Evolutionary conservation across 2,888 invertebrate genomes (phyloP).

Genomic region (Polydrusus tereticollis): DNA sequence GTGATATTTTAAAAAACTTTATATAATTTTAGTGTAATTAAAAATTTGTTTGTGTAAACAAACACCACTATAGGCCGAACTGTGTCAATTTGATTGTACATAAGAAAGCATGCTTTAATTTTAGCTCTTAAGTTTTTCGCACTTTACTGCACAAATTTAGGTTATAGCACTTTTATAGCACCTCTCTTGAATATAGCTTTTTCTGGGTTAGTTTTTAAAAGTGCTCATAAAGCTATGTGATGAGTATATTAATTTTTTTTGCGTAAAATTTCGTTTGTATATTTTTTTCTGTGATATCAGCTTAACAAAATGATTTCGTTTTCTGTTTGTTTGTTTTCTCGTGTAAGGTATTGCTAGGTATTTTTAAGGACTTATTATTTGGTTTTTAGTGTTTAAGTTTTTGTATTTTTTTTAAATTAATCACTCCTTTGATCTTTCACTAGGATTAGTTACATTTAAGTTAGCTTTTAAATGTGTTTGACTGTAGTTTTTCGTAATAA

Average conservation of each 20-base stretch:
- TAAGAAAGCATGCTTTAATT: conserved; percentile 54
- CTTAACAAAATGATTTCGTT: conserved; percentile 57
- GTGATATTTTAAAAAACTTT: conserved; percentile 45
- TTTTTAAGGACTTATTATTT: conserved; percentile 44
- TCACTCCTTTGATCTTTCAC: conserved; percentile 52
- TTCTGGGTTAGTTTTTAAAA: conserved; percentile 54
- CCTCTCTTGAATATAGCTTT: conserved; percentile 54
- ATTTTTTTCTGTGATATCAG: conserved; percentile 66
- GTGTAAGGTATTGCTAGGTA: conserved; percentile 31
- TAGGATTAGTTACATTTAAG: conserved; percentile 44
- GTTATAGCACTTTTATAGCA: conserved; percentile 36
- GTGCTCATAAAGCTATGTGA: conserved; percentile 65
- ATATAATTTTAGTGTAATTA: conserved; percentile 43
- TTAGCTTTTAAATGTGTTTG: conserved; percentile 1
- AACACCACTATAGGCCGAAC: conserved; percentile 61
- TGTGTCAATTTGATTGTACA: conserved; percentile 67
- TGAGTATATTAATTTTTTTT: conserved; percentile 53
- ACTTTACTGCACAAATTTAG: conserved; percentile 11
- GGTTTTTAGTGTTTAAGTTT: conserved; percentile 43
- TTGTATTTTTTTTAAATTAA: conserved; percentile 27
- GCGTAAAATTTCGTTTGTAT: conserved; percentile 55
- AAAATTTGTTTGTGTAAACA: conserved; percentile 36
- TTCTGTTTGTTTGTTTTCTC: conserved; percentile 1
- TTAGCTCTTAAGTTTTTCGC: conserved; percentile 34
- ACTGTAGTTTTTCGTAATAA: conserved; percentile 8